Percentiles rank a stretch among this genome's conserved stretches.
phyloP scores from a whole-genome alignment of 2,797 vertebrate species.

The Chrysocyon brachyurus region DNA sequence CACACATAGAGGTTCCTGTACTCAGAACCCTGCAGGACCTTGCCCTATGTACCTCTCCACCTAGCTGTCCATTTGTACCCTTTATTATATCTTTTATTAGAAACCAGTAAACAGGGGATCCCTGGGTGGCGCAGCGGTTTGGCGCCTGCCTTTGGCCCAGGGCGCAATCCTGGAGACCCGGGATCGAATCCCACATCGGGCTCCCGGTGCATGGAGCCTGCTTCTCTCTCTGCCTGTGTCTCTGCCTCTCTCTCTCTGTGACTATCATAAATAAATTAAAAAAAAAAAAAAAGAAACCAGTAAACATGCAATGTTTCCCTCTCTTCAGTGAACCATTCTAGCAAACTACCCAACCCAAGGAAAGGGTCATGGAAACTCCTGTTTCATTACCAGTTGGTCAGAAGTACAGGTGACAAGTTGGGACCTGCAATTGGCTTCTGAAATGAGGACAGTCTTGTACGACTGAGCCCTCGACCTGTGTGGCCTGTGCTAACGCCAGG shows the following conservation, averaged over 20 bases:
- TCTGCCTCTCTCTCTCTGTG: too few relatives aligned
- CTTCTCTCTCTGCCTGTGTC: too few relatives aligned
- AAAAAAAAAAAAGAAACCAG: neutral
- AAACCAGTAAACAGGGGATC: neutral
- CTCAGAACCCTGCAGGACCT: neutral
- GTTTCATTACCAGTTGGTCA: neutral
- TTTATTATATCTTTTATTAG: neutral
- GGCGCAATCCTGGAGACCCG: too few relatives aligned
- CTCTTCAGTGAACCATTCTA: neutral
- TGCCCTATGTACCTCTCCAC: neutral
- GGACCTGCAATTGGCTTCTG: neutral
- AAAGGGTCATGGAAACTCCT: neutral
- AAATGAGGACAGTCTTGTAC: too few relatives aligned
- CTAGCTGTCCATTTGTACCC: neutral
- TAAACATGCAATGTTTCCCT: neutral
- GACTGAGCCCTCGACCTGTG: neutral
- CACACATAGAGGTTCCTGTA: rapidly evolving
- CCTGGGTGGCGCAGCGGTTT: too few relatives aligned
- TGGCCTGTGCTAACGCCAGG: neutral
- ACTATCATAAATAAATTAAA: too few relatives aligned
- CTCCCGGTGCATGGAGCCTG: too few relatives aligned
- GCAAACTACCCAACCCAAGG: neutral
- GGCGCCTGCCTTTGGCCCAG: too few relatives aligned
- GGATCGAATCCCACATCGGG: too few relatives aligned
- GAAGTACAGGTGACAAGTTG: neutral